These are phyloP conservation scores for Caretta caretta DNA, from an alignment of 2,113 vertebrate genomes.

Conservation along the genomic window DNA sequence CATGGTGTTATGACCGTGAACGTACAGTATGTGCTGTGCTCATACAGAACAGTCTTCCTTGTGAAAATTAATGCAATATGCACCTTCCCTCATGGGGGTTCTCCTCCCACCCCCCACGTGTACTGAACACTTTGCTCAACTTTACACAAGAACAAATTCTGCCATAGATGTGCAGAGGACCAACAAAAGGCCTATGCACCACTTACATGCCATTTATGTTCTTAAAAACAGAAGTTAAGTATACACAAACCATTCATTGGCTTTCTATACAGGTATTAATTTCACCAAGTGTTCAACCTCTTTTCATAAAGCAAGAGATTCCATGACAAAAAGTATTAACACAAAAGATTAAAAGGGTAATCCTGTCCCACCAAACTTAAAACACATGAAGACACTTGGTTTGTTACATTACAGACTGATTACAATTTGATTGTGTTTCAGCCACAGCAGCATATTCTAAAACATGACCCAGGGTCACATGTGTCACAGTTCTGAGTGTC, in stretches of 20 bases:
- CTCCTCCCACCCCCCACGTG: accelerated
- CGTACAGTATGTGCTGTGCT: not conserved
- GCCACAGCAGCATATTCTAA: not conserved
- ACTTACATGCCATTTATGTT: not conserved
- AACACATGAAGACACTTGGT: accelerated
- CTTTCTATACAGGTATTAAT: not conserved
- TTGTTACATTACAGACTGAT: accelerated
- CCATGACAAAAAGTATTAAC: not conserved
- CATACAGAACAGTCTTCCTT: accelerated
- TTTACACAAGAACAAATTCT: too few relatives aligned
- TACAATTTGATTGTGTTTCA: accelerated
- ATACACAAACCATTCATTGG: not conserved
- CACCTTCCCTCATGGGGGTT: not conserved
- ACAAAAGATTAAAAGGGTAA: not conserved
- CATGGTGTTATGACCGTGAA: accelerated
- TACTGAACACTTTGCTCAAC: accelerated
- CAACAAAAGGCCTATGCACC: accelerated
- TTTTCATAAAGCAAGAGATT: accelerated
- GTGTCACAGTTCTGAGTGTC: not conserved
- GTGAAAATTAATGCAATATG: not conserved
- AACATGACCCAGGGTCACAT: not conserved
- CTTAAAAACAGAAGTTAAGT: not conserved
- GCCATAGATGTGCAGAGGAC: not conserved
- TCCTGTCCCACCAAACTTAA: not conserved
- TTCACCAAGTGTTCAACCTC: not conserved